Percentiles rank a stretch among this genome's conserved stretches.
These are phyloP conservation scores for Garra rufa DNA, from an alignment of 2,113 vertebrate genomes.

Conservation along the genomic window DNA sequence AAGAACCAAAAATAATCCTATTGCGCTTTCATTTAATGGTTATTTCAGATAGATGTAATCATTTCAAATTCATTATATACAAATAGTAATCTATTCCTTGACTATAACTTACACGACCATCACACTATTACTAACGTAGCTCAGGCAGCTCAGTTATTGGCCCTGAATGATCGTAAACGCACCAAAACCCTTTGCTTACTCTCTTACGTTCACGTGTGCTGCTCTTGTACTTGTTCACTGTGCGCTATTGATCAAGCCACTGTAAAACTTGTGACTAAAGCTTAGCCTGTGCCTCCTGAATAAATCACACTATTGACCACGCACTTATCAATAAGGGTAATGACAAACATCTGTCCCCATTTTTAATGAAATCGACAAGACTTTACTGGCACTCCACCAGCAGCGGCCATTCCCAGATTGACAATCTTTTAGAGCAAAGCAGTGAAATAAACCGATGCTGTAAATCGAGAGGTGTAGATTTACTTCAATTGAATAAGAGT, in stretches of 20 bases:
- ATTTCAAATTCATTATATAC: neutral
- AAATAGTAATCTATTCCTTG: neutral
- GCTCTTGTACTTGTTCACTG: constrained; percentile 76
- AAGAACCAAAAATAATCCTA: neutral
- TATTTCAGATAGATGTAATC: neutral
- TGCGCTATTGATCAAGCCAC: constrained; percentile 75
- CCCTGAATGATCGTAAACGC: constrained; percentile 22
- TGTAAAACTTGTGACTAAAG: constrained; percentile 81
- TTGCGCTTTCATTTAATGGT: neutral
- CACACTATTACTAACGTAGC: neutral
- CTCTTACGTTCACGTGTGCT: constrained; percentile 64
- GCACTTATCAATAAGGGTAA: constrained; percentile 82
- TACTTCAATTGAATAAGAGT: neutral
- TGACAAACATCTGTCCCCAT: constrained; percentile 82
- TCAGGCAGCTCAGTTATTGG: neutral
- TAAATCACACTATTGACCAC: constrained; percentile 81
- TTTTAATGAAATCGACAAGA: constrained; percentile 80
- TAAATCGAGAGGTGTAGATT: constrained; percentile 52
- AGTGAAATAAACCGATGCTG: constrained; percentile 68
- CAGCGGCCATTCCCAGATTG: constrained; percentile 72
- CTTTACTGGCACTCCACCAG: constrained; percentile 70
- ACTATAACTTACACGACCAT: neutral
- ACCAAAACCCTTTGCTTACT: constrained; percentile 60
- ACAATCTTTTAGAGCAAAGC: constrained; percentile 73
- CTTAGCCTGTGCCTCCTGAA: constrained; percentile 76